Percentiles rank a stretch among this genome's conserved stretches.
phyloP scores from a whole-genome alignment of 1,140 invertebrate genomes.

The Octopus sinensis region DNA sequence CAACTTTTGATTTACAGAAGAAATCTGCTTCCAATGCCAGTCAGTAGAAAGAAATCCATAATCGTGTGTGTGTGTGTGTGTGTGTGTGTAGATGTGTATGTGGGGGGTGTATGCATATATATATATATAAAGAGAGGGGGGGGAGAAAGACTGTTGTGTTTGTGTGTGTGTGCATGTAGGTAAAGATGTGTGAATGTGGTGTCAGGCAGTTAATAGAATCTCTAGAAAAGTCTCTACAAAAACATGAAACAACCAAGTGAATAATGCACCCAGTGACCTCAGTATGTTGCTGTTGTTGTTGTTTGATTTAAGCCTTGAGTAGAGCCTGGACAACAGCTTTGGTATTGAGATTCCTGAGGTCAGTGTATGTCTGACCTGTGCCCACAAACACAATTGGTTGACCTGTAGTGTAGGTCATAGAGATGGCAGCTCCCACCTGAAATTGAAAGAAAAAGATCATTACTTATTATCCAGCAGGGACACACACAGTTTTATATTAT shows the following conservation, averaged over 20 bases:
- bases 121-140: too few species aligned
- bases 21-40: too few species aligned
- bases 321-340: constrained; percentile 94
- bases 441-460: constrained; percentile 32
- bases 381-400: constrained; percentile 99
- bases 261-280: not conserved
- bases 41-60: too few species aligned
- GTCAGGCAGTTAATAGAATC: not conserved
- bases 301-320: constrained; percentile 69
- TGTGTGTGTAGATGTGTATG: too few species aligned
- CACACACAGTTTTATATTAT: too few species aligned
- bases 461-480: too few species aligned
- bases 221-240: not conserved
- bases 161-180: not conserved
- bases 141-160: not conserved
- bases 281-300: not conserved
- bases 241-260: not conserved
- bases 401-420: constrained; percentile 99
- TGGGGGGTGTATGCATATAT: too few species aligned
- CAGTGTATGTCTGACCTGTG: constrained; percentile 98
- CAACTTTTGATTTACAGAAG: too few species aligned
- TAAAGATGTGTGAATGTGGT: not conserved
- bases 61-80: too few species aligned
- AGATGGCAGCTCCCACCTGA: constrained; percentile 96
- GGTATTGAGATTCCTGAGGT: constrained; percentile 93